These are phyloP conservation scores for Pomacea canaliculata DNA, from an alignment of 2,888 invertebrate species.

Conservation along the genomic window DNA sequence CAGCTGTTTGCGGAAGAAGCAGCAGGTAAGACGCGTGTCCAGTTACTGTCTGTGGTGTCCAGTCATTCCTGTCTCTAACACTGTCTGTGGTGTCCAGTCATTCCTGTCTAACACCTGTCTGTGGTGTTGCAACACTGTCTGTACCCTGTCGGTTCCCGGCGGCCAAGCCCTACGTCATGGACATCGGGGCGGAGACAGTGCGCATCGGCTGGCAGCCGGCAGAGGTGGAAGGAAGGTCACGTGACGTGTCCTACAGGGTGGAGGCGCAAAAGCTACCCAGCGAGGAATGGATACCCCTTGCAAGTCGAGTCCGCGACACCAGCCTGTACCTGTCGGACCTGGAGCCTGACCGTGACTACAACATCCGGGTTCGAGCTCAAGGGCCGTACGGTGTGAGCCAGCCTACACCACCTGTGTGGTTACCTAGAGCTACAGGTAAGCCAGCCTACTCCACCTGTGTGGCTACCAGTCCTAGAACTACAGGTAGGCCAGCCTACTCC, in stretches of 20 bases:
- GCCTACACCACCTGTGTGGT: slow-evolving; percentile 85
- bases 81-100: neutral
- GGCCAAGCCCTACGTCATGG: slow-evolving; percentile 53
- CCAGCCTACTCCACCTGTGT: slow-evolving; percentile 91
- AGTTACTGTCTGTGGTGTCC: too few species aligned
- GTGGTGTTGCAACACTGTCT: slow-evolving; percentile 37
- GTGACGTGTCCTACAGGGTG: slow-evolving; percentile 54
- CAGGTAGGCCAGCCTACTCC: slow-evolving; percentile 90
- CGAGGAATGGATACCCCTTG: slow-evolving; percentile 51
- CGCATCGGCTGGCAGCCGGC: slow-evolving; percentile 62
- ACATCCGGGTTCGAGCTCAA: slow-evolving; percentile 94
- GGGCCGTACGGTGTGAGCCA: slow-evolving; percentile 97
- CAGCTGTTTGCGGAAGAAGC: neutral
- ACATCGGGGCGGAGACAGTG: slow-evolving; percentile 57
- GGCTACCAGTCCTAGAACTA: slow-evolving; percentile 60
- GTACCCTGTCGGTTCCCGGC: slow-evolving; percentile 52
- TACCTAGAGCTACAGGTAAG: slow-evolving; percentile 73
- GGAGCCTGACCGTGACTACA: slow-evolving; percentile 93
- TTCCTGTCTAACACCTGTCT: neutral
- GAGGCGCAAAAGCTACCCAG: slow-evolving; percentile 54
- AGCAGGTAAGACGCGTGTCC: too few species aligned
- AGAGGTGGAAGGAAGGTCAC: slow-evolving; percentile 25
- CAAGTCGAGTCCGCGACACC: slow-evolving; percentile 53
- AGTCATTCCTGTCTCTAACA: too few species aligned
- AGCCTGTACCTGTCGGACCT: slow-evolving; percentile 71